phyloP scores from a whole-genome alignment of 2,113 vertebrate species.

The Vulpes vulpes region DNA sequence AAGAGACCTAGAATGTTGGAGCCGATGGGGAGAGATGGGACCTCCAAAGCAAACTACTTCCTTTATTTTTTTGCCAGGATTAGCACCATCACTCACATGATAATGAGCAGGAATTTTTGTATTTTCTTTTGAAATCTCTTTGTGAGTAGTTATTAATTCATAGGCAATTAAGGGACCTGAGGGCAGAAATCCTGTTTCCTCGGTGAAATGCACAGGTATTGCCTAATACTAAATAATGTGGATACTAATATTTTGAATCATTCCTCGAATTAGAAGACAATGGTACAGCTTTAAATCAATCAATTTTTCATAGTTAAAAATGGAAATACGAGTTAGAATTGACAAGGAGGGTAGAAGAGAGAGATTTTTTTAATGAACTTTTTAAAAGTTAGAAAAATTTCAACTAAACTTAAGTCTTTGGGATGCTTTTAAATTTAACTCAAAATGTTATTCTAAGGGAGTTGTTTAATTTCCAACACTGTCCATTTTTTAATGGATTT shows the following conservation, averaged over 20 bases:
- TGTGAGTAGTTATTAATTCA: background rate
- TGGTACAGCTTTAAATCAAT: background rate
- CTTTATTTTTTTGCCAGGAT: background rate
- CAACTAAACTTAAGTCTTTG: background rate
- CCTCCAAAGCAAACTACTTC: background rate
- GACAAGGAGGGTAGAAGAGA: background rate
- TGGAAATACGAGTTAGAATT: background rate
- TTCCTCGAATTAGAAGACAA: slow-evolving; percentile 18
- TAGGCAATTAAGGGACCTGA: background rate
- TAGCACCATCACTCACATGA: background rate
- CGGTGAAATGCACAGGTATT: slow-evolving; percentile 41
- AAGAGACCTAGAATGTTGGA: background rate
- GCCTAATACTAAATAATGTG: background rate
- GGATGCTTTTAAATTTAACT: slow-evolving; percentile 50
- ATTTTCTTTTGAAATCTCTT: background rate
- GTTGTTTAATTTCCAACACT: slow-evolving; percentile 60
- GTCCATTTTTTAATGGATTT: slow-evolving; percentile 60
- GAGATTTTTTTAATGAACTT: slow-evolving; percentile 48
- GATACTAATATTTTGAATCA: background rate
- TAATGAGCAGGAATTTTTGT: background rate
- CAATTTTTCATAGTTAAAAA: background rate
- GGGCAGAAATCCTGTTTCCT: background rate
- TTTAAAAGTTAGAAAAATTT: slow-evolving; percentile 50
- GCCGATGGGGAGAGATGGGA: background rate
- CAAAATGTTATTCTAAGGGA: slow-evolving; percentile 46